These are phyloP conservation scores for Pogonus chalceus DNA, from an alignment of 1,140 invertebrate species.

Conservation along the genomic window DNA sequence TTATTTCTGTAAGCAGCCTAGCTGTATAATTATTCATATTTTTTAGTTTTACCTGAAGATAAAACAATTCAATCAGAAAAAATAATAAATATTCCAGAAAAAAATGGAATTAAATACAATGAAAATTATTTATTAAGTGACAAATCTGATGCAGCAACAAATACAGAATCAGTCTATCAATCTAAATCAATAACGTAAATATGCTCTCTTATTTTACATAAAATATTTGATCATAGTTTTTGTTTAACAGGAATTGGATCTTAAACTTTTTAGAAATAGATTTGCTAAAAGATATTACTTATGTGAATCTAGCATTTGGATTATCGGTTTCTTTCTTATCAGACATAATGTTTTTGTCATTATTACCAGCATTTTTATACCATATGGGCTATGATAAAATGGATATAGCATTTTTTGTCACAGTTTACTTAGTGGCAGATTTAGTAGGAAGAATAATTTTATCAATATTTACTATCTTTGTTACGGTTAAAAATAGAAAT, in stretches of 20 bases:
- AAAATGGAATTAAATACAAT: too few relatives aligned
- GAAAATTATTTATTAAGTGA: too few relatives aligned
- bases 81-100: too few relatives aligned
- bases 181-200: too few relatives aligned
- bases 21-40: too few relatives aligned
- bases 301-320: slow-evolving; percentile 11
- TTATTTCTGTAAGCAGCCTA: too few relatives aligned
- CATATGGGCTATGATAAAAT: background rate
- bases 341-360: slow-evolving; percentile 12
- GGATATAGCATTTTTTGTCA: background rate
- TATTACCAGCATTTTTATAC: background rate
- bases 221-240: background rate
- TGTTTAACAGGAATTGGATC: slow-evolving; percentile 10
- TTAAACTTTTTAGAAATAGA: slow-evolving; percentile 10
- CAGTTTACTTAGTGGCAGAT: background rate
- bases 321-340: slow-evolving; percentile 19
- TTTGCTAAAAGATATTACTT: slow-evolving; percentile 17
- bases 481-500: background rate
- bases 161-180: too few relatives aligned
- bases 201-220: too few relatives aligned
- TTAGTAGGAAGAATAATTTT: background rate
- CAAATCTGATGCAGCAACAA: too few relatives aligned
- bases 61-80: too few relatives aligned
- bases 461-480: background rate
- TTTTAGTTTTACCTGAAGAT: too few relatives aligned